phyloP scores from a whole-genome alignment of 2,797 vertebrate species.

The Pelobates cultripes region DNA sequence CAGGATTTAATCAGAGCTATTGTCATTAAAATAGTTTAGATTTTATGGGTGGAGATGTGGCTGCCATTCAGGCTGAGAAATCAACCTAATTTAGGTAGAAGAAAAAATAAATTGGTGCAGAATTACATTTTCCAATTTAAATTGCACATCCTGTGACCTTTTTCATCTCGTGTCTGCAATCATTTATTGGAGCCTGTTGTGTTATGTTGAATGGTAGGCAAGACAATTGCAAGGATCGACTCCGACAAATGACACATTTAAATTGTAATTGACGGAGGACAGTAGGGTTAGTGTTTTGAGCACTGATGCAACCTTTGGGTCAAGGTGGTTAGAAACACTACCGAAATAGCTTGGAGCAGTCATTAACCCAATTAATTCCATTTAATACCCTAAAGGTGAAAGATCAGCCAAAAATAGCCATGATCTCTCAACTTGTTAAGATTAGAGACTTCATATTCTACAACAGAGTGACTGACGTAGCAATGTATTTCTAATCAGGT shows the following conservation, averaged over 20 bases:
- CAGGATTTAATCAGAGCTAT: constrained; percentile 21
- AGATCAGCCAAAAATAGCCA: background rate
- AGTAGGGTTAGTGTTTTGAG: constrained; percentile 56
- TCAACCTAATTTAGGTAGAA: constrained; percentile 56
- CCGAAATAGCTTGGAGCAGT: constrained; percentile 25
- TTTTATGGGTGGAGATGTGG: background rate
- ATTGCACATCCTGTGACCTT: constrained; percentile 54
- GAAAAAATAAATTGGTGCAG: constrained; percentile 48
- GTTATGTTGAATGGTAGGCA: constrained; percentile 27
- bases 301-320: constrained; percentile 58
- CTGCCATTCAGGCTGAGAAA: background rate
- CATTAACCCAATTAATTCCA: constrained; percentile 18
- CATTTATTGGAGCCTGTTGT: constrained; percentile 62
- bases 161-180: constrained; percentile 58
- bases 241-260: constrained; percentile 34
- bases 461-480: too few relatives aligned
- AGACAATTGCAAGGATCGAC: constrained; percentile 53
- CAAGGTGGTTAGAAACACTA: constrained; percentile 46
- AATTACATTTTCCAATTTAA: constrained; percentile 59
- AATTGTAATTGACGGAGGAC: constrained; percentile 43
- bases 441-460: too few relatives aligned
- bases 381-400: constrained; percentile 12
- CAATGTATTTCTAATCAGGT: too few relatives aligned
- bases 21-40: constrained; percentile 46
- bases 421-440: too few relatives aligned